These are phyloP conservation scores for Valencia hispanica DNA, from an alignment of 2,797 vertebrate species.

Conservation along the genomic window DNA sequence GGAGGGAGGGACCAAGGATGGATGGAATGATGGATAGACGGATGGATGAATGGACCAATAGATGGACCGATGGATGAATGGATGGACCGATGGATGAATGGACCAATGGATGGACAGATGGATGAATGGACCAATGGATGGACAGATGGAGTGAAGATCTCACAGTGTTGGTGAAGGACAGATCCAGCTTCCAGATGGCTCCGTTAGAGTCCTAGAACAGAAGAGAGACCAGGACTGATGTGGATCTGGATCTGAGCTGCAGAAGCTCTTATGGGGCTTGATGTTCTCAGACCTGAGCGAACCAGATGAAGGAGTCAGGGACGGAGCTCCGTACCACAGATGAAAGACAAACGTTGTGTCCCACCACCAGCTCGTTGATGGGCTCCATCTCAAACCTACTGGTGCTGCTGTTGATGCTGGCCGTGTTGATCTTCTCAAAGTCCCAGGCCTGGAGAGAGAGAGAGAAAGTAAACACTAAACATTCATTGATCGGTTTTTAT, in stretches of 20 bases:
- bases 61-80: neutral
- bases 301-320: slow-evolving; percentile 86
- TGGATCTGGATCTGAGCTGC: neutral
- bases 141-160: slow-evolving; percentile 50
- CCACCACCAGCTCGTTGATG: slow-evolving; percentile 89
- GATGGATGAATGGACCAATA: neutral
- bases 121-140: neutral
- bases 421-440: slow-evolving; percentile 86
- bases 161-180: slow-evolving; percentile 91
- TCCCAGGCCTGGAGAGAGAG: slow-evolving; percentile 86
- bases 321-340: slow-evolving; percentile 85
- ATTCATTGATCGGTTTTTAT: neutral
- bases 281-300: slow-evolving; percentile 87
- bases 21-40: neutral
- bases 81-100: neutral
- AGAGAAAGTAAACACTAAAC: neutral
- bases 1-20: no score
- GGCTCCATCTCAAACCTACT: slow-evolving; percentile 87
- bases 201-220: slow-evolving; percentile 87
- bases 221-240: slow-evolving; percentile 3
- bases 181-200: slow-evolving; percentile 94
- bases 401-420: slow-evolving; percentile 78
- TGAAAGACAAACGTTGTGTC: slow-evolving; percentile 83
- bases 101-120: neutral
- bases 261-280: slow-evolving; percentile 19